Conservation (phyloP, 2,797 vertebrate species). For the Anomalospiza imberbis region DNA sequence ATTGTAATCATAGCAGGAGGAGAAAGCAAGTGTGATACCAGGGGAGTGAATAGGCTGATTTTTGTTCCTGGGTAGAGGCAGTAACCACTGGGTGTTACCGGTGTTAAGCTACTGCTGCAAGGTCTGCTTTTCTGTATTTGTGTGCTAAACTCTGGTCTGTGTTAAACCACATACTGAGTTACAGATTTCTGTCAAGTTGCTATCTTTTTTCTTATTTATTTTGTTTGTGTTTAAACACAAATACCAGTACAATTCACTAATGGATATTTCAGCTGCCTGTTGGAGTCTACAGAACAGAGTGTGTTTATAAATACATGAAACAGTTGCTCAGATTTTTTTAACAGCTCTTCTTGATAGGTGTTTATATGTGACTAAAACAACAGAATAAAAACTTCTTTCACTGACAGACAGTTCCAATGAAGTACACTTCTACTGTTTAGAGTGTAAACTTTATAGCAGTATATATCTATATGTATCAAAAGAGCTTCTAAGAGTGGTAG, state of each 20-base stretch:
- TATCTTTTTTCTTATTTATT: neutral
- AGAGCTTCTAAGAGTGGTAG: neutral
- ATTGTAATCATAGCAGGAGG: neutral
- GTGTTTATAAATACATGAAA: neutral
- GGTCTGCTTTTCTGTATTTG: neutral
- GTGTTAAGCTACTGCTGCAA: neutral
- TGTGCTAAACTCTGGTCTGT: neutral
- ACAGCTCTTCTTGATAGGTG: neutral
- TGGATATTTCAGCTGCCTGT: neutral
- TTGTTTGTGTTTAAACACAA: neutral
- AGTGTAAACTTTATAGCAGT: neutral
- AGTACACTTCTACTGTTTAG: neutral
- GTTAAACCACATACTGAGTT: neutral
- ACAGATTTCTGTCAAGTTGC: neutral
- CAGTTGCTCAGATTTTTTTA: conserved; percentile 8
- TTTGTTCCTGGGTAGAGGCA: neutral
- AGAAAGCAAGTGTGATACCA: neutral
- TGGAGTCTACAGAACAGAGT: neutral
- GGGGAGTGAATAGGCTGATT: neutral
- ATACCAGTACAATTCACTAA: neutral
- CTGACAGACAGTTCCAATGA: neutral
- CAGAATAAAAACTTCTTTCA: neutral
- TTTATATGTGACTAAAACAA: neutral
- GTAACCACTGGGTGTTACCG: neutral
- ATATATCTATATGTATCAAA: neutral